Conservation (phyloP, 1,140 invertebrate genomes). For the Ooceraea biroi region DNA sequence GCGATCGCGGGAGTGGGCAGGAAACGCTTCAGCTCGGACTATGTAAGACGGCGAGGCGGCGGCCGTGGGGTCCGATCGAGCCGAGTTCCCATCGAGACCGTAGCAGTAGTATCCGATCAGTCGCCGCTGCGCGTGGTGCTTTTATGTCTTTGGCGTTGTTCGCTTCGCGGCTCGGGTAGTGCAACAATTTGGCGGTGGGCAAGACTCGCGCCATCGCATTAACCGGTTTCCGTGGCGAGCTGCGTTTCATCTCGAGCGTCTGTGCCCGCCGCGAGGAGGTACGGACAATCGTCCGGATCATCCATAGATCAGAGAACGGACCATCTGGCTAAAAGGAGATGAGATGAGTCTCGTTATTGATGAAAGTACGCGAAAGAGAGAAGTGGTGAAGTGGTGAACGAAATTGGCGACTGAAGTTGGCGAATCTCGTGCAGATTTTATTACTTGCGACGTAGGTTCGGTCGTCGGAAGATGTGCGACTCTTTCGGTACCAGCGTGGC, state of each 20-base stretch:
- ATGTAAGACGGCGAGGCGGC: constrained; percentile 76
- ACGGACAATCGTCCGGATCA: not conserved
- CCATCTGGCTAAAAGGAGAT: constrained; percentile 8
- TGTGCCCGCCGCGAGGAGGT: not conserved
- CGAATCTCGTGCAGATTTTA: not conserved
- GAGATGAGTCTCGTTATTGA: constrained; percentile 20
- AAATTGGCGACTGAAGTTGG: not conserved
- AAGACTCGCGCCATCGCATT: not conserved
- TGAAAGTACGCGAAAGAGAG: not conserved
- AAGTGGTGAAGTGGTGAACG: constrained; percentile 46
- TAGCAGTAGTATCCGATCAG: constrained; percentile 75
- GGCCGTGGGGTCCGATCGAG: constrained; percentile 71
- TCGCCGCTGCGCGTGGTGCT: constrained; percentile 73
- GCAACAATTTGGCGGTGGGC: not conserved
- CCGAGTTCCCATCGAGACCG: constrained; percentile 69
- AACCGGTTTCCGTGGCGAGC: no score
- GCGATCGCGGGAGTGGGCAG: constrained; percentile 70
- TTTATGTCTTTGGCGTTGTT: not conserved
- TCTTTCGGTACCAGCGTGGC: not conserved
- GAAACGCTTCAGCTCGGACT: constrained; percentile 66
- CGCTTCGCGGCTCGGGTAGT: not conserved
- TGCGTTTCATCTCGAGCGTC: not conserved
- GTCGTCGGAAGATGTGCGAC: not conserved
- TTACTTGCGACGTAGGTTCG: not conserved
- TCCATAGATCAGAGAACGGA: constrained; percentile 2